Base-by-base conservation (phyloP, 2,113 vertebrate species). In the Oryzias celebensis region DNA sequence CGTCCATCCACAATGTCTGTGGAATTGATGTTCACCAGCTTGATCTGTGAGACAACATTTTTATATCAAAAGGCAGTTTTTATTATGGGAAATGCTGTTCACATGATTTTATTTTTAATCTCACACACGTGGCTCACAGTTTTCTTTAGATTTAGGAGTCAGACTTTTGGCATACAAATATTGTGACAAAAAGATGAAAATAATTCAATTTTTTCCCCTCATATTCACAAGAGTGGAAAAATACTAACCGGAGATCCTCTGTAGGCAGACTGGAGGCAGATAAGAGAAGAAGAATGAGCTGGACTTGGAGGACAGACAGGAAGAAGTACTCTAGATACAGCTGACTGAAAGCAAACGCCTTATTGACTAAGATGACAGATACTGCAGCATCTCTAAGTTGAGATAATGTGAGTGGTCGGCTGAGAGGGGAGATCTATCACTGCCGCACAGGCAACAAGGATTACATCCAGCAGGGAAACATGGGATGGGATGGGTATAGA, bases 181-280 rank as follows among this genome's bases (percentile, higher is more conserved):
- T 41, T 52, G 64, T 56, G 48, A 64, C 17, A 70, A 53, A 62
- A 73, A 51, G 46, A 75, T 65, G 58, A 20, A 59, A 57, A 44
- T 61, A 68, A 75, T 62, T 46, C 58, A 63, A 18, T 69, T 46
- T 43, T 1, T 24, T 57, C 26, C 42, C 53, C 8, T 70, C 77
- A 73, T 43, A 20, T 65, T 57, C 15, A n/a, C 5, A 65, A 28
- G 45, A 63, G 67, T 1, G 8, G 20, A 51, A 66, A 55, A 65
- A 75, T 93, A 99, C 97, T 94, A 91, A 99, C 96, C 95, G 97
- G 96, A 82, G 97, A 98, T 95, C 97, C 96, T 95, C 97, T 94
- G 92, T 95, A 96, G 62, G 94, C 69, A 78, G 97, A 98, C 97
- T 98, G 81, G 51, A 59, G 18, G 60, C 36, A 85, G 52, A 79